Conservation (phyloP, 2,797 vertebrate genomes). For the Chloroceryle inda region DNA sequence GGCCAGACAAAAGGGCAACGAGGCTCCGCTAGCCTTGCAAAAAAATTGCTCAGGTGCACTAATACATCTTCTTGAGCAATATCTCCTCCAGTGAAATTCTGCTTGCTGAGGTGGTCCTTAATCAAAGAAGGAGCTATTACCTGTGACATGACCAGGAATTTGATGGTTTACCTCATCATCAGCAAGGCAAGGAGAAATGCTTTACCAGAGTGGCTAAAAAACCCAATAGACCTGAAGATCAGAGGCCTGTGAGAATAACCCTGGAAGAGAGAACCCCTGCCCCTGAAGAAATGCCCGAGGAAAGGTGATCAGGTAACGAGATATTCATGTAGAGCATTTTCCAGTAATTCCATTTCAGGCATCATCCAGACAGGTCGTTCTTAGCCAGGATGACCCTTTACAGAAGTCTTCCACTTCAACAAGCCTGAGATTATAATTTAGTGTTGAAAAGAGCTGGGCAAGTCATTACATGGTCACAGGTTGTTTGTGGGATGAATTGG, state of each 20-base stretch:
- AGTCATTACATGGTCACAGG: neutral
- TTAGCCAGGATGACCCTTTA: neutral
- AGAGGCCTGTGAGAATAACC: neutral
- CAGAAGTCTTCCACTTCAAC: neutral
- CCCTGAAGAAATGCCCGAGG: neutral
- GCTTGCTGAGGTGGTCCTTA: constrained; percentile 11
- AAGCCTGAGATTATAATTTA: neutral
- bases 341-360: neutral
- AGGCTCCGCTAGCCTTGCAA: neutral
- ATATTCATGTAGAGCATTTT: neutral
- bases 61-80: constrained; percentile 48
- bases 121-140: constrained; percentile 29
- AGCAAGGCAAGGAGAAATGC: neutral
- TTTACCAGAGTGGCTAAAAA: neutral
- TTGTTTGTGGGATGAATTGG: neutral
- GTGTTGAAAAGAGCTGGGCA: neutral
- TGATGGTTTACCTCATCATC: neutral
- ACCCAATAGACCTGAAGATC: neutral
- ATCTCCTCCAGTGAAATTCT: neutral
- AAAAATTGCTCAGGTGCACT: neutral
- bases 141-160: neutral
- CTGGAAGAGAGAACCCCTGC: neutral
- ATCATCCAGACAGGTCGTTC: neutral
- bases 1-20: neutral
- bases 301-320: neutral